phyloP scores from a whole-genome alignment of 2,888 invertebrate species.

The Lydus trimaculatus region DNA sequence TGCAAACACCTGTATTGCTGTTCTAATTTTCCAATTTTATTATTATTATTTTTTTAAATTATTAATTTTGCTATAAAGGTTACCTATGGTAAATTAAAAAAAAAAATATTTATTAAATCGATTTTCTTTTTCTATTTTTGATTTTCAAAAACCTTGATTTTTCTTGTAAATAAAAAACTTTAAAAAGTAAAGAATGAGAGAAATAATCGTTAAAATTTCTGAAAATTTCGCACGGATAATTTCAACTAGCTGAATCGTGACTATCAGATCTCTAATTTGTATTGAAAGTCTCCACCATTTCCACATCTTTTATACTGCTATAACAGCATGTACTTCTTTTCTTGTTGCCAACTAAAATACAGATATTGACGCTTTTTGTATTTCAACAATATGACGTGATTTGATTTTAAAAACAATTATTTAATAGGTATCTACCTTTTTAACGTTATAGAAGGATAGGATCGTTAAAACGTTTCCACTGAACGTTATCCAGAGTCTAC shows the following conservation, averaged over 20 bases:
- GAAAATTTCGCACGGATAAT: slow-evolving; percentile 5
- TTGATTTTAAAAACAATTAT: not conserved
- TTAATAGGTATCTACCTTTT: no score
- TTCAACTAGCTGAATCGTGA: slow-evolving; percentile 5
- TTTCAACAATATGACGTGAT: not conserved
- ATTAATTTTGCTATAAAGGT: not conserved
- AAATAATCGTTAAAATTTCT: not conserved
- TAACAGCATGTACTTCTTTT: not conserved
- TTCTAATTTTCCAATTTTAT: no score
- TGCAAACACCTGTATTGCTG: not conserved
- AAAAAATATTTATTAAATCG: no score
- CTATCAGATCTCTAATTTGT: slow-evolving; percentile 7
- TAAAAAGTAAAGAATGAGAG: not conserved
- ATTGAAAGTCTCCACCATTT: not conserved
- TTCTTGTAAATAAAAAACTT: not conserved
- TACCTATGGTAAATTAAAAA: no score
- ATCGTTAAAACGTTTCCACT: no score
- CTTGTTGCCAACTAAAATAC: not conserved
- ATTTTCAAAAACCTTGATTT: not conserved
- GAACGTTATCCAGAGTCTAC: no score
- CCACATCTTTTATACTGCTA: not conserved
- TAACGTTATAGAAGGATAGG: no score
- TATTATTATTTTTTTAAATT: not conserved
- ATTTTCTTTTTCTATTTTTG: no score
- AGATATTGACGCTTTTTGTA: not conserved